Evolutionary conservation across 2,797 vertebrate species (phyloP), one percentile per base, ranked within the genome.

Genomic region (Cheracebus regulus): DNA sequence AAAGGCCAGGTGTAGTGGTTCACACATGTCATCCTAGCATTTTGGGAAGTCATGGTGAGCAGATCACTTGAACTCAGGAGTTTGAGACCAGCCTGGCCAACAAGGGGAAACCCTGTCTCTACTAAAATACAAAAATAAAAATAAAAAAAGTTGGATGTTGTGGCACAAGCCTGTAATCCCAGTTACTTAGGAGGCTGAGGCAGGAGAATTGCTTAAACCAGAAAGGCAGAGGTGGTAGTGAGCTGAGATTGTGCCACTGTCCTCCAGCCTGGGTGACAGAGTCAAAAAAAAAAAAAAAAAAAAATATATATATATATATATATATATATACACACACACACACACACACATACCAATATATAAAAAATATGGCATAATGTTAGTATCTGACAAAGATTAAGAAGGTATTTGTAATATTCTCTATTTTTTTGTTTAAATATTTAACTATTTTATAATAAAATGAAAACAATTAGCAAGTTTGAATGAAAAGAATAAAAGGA

Each of bases 371-470:
- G 72, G 82, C 17, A 33, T 80, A 33, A 73, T 52, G 22, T 46
- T 70, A 64, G 2, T 50, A 39, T 55, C 93, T 90, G 48, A 93
- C 46, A 90, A 92, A 90, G 73, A 52, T 79, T n/a, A 41, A 88
- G 75, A 58, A 58, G 15, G 2, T 83, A 67, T 48, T 83, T 75
- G 39, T 64, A 90, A 95, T 46, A 76, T 41, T 50, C 57, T 90
- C 44, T 76, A 80, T 36, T 92, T 90, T 90, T 95, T 67, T 72
- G 28, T 72, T 73, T 90, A 67, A 81, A 96, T 33, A 72, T 33
- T 91, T 58, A 85, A 93, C 67, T 46, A 70, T 79, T 78, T 96
- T n/a, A 76, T 39, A 80, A 85, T 81, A 84, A 88, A 90, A 82
- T 91, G 58, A 85, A 92, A 84, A 88, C 41, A 83, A 78, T 48